A percentile compares a stretch with the other conserved stretches of the same genome.
These are phyloP conservation scores for Eucidaris tribuloides DNA, from an alignment of 35 echinoderm and acorn worm species.

Conservation along the genomic window DNA sequence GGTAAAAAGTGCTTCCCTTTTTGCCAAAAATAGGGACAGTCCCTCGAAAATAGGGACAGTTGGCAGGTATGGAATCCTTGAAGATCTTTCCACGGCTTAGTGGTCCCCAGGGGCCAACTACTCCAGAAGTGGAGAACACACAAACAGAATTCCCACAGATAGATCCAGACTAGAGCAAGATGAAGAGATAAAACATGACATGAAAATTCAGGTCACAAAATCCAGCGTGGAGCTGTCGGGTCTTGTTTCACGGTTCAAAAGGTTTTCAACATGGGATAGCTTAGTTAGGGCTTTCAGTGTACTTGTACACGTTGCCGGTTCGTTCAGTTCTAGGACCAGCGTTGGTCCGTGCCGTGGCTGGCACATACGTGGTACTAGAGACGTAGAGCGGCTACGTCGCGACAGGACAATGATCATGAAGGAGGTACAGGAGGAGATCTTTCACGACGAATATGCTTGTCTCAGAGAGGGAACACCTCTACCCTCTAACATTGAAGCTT, in stretches of 20 bases:
- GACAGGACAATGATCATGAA: neutral
- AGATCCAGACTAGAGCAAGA: neutral
- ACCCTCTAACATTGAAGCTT: no score
- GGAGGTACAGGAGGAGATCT: neutral
- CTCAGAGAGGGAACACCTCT: no score
- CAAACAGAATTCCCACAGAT: neutral
- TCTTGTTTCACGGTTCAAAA: neutral
- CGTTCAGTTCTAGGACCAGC: no score
- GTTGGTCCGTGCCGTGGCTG: neutral
- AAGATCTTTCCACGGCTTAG: no score
- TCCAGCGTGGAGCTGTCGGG: neutral
- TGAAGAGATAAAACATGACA: slow-evolving; percentile 8
- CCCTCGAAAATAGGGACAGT: no score
- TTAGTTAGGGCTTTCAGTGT: no score
- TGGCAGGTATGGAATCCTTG: no score
- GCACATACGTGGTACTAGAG: neutral
- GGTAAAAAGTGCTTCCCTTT: no score
- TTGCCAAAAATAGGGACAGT: no score
- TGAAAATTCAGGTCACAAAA: neutral
- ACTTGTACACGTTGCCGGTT: neutral
- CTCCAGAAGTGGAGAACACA: neutral
- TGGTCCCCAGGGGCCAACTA: no score
- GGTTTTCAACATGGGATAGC: no score
- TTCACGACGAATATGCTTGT: no score
- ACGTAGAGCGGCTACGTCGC: neutral